Percentiles rank a stretch among this genome's conserved stretches.
Conservation (phyloP, 2,888 invertebrate species). For the Drosophila anomelani region DNA sequence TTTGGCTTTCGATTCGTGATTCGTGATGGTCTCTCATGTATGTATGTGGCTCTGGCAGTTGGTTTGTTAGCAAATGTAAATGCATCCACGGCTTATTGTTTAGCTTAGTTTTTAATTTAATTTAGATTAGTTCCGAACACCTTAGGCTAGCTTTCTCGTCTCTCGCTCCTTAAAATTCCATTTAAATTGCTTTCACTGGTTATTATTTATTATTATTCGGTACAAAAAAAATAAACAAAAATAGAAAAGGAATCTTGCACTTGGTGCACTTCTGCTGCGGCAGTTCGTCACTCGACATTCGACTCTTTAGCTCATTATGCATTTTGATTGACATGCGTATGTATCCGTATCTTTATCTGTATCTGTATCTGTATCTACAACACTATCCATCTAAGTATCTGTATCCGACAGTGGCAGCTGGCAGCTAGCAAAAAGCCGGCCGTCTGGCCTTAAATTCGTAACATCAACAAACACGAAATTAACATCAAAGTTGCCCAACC, state of each 20-base stretch:
- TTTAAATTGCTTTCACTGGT: constrained; percentile 32
- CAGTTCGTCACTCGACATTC: constrained; percentile 4
- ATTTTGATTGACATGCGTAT: constrained; percentile 73
- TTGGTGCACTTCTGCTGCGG: constrained; percentile 55
- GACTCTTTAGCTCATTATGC: constrained; percentile 54
- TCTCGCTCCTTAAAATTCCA: constrained; percentile 30
- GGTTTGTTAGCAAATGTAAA: constrained; percentile 38
- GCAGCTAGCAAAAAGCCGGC: constrained; percentile 33
- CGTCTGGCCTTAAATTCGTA: constrained; percentile 62
- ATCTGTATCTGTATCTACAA: constrained; percentile 46
- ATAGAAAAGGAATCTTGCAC: constrained; percentile 35
- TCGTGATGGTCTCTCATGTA: neutral
- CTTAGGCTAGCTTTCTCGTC: constrained; percentile 32
- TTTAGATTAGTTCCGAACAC: constrained; percentile 27
- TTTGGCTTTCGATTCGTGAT: constrained; percentile 19
- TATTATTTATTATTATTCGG: constrained; percentile 19
- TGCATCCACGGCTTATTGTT: constrained; percentile 14
- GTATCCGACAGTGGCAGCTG: neutral
- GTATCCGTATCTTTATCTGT: constrained; percentile 24
- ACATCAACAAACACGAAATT: constrained; percentile 75
- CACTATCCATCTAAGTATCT: constrained; percentile 40
- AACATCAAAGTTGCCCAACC: constrained; percentile 67
- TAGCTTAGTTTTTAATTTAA: constrained; percentile 27
- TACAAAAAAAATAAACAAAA: constrained; percentile 21
- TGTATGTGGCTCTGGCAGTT: constrained; percentile 29